A percentile compares a stretch with the other conserved stretches of the same genome.
Conservation (phyloP, 35 echinoderm and acorn worm genomes). For the Hemicentrotus pulcherrimus region DNA sequence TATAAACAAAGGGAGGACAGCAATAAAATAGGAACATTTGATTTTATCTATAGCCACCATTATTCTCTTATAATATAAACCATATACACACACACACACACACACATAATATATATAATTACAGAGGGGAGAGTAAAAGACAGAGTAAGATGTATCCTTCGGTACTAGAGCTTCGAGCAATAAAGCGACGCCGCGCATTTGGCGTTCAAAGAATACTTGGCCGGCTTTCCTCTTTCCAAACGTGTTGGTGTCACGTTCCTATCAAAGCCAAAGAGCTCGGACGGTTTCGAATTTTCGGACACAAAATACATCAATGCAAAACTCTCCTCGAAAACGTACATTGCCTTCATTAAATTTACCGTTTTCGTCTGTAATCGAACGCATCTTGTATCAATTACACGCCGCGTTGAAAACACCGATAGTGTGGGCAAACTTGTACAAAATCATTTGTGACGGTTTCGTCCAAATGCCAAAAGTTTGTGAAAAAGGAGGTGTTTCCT, state of each 20-base stretch:
- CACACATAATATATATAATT: too few species aligned
- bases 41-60: too few species aligned
- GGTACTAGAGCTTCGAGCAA: neutral
- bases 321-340: neutral
- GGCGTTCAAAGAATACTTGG: constrained; percentile 10
- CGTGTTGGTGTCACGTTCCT: neutral
- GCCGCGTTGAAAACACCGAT: neutral
- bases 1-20: too few species aligned
- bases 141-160: neutral
- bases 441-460: too few species aligned
- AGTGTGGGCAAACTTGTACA: neutral
- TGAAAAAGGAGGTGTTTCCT: too few species aligned
- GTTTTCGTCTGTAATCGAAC: neutral
- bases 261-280: neutral
- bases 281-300: neutral
- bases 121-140: too few species aligned
- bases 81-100: too few species aligned
- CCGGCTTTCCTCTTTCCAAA: neutral
- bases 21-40: too few species aligned
- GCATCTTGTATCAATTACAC: neutral
- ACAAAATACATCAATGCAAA: neutral
- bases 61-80: too few species aligned
- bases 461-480: too few species aligned
- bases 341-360: neutral
- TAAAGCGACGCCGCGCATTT: neutral